Base-by-base conservation (phyloP, 2,888 invertebrate species). In the Keiferia lycopersicella region DNA sequence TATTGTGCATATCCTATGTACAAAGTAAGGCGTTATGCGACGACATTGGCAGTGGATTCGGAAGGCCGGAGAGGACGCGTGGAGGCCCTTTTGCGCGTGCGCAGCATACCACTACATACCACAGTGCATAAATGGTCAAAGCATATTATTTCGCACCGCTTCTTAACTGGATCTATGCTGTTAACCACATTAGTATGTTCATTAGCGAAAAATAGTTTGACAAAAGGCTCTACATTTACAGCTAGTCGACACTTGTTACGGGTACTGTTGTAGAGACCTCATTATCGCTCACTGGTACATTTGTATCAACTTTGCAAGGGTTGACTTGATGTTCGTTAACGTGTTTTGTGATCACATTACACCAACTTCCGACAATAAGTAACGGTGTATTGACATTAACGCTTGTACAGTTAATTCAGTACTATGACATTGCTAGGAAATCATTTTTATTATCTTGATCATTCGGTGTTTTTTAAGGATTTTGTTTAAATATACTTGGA, bases 251-350 rank as follows among this genome's bases (percentile, higher is more conserved):
- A 16, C 62, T 67, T 62, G 64, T 64, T 65, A 62, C 61, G 66
- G 53, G 57, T 53, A 22, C 56, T 56, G 65, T 64, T 66, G 70
- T 66, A 67, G 39, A 30, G 22, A 14, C 38, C 62, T 62, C 62
- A 30, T 61, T 61, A 61, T 11, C 18, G 3, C 22, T 14, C 10
- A 8, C 58, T 34, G 56, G 56, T 56, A 22, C 22, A 22, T 20
- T 22, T 22, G 56, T 8, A 26, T 34, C 16, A 26, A 34, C 26
- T 22, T 14, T 22, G 14, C 34, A 34, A 30, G 53, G 53, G 53
- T 53, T 26, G 53, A 34, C 26, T 18, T 8, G 16, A 34, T 56
- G 30, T 56, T 34, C n/a, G 20, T 51, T 56, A 26, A 30, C 56
- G 14, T 53, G 26, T 30, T 34, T 30, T 16, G 51, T 53, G 56